A percentile compares a stretch with the other conserved stretches of the same genome.
These are phyloP conservation scores for Lasioglossum zephyrum DNA, from an alignment of 2,888 invertebrate species.

Conservation along the genomic window DNA sequence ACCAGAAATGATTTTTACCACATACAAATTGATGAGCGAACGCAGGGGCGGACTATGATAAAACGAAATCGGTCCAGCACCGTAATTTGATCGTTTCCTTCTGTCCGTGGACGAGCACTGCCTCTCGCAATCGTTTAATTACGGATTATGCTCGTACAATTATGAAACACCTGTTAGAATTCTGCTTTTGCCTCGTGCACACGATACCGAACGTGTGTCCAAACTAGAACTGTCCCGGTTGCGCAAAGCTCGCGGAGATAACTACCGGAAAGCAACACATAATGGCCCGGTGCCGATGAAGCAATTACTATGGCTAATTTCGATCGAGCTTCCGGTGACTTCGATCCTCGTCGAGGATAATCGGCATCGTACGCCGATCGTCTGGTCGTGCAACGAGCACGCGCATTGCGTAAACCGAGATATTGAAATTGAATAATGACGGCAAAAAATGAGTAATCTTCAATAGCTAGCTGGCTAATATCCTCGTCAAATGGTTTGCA, in stretches of 20 bases:
- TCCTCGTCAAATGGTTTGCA: neutral
- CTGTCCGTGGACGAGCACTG: neutral
- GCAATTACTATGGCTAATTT: constrained; percentile 31
- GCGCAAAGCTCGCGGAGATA: constrained; percentile 62
- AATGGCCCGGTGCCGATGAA: constrained; percentile 26
- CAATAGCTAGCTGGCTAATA: neutral
- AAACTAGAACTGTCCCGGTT: constrained; percentile 40
- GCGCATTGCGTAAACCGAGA: constrained; percentile 55
- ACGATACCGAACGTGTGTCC: constrained; percentile 33
- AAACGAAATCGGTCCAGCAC: neutral
- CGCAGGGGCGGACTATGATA: neutral
- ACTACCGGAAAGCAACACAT: constrained; percentile 68
- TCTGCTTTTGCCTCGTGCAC: constrained; percentile 10
- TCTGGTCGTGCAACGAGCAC: constrained; percentile 2
- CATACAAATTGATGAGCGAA: neutral
- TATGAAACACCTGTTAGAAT: constrained; percentile 35
- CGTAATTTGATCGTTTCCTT: neutral
- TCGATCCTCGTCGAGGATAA: constrained; percentile 1
- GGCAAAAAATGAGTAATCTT: constrained; percentile 14
- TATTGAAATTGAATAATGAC: constrained; percentile 17
- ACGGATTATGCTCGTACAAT: constrained; percentile 36
- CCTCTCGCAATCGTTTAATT: constrained; percentile 46
- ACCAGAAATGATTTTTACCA: too few relatives aligned
- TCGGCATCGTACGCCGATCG: neutral
- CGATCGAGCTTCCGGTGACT: constrained; percentile 28